These are phyloP conservation scores for Panorpa germanica DNA, from an alignment of 2,888 invertebrate species.

Conservation along the genomic window DNA sequence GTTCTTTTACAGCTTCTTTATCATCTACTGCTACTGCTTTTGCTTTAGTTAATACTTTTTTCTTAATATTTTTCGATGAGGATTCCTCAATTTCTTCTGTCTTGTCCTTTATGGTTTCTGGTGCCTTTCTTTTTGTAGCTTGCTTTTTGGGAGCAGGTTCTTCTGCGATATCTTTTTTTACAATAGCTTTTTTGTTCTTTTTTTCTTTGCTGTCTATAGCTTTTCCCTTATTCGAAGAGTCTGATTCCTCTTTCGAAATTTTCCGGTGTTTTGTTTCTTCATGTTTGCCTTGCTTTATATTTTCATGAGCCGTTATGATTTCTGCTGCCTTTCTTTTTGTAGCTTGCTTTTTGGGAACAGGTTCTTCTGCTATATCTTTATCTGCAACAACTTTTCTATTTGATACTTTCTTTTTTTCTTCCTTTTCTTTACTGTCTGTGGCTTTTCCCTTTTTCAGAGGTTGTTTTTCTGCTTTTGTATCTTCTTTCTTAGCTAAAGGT, in stretches of 20 bases:
- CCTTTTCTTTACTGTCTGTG: slow-evolving; percentile 10
- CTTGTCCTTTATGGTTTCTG: slow-evolving; percentile 3
- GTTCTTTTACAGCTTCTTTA: slow-evolving; percentile 12
- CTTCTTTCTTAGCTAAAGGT: too few relatives aligned
- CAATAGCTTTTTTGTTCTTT: slow-evolving; percentile 7
- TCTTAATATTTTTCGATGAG: slow-evolving; percentile 11
- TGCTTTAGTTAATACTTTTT: slow-evolving; percentile 11
- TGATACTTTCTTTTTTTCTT: slow-evolving; percentile 15
- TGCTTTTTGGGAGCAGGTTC: slow-evolving; percentile 7
- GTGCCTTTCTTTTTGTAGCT: slow-evolving; percentile 9
- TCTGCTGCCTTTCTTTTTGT: slow-evolving; percentile 19
- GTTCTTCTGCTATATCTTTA: slow-evolving; percentile 17
- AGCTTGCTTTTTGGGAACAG: slow-evolving; percentile 22
- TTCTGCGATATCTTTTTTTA: slow-evolving; percentile 2
- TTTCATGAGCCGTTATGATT: slow-evolving; percentile 22
- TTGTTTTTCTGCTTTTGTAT: too few relatives aligned
- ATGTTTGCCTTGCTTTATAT: slow-evolving; percentile 21
- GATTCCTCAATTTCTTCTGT: slow-evolving; percentile 9
- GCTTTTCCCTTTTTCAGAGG: too few relatives aligned
- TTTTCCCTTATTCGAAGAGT: not conserved
- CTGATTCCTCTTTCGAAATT: slow-evolving; percentile 1
- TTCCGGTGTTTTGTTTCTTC: slow-evolving; percentile 7
- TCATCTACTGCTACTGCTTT: slow-evolving; percentile 18
- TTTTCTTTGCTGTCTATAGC: slow-evolving; percentile 1
- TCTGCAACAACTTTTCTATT: slow-evolving; percentile 16